Evolutionary conservation across 1,140 invertebrate genomes (phyloP).

Genomic region (Triops longicaudatus): DNA sequence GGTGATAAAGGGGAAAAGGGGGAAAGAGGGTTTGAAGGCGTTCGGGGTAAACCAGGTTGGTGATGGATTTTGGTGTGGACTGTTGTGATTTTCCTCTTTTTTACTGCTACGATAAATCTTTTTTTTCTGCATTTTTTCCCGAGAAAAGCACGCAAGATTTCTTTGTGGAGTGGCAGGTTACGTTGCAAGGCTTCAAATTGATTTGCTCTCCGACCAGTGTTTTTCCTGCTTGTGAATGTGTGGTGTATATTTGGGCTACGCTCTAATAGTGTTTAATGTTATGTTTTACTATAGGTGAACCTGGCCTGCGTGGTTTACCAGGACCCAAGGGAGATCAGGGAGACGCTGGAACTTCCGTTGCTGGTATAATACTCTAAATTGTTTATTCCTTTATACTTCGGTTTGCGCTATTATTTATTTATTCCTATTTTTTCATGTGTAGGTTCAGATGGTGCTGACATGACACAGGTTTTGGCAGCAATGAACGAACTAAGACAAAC

Average conservation of each 20-base stretch:
- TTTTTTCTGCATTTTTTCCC: no score
- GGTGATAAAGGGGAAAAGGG: neutral
- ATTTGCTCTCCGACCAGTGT: neutral
- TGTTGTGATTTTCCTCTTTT: neutral
- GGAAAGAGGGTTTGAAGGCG: neutral
- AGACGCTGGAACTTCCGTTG: neutral
- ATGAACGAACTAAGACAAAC: neutral
- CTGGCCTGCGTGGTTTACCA: neutral
- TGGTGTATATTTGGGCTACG: neutral
- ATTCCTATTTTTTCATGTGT: neutral
- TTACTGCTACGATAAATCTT: neutral
- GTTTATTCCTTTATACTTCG: no score
- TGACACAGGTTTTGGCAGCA: neutral
- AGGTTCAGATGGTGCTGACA: neutral
- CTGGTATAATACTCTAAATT: neutral
- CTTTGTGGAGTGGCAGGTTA: neutral
- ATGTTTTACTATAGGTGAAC: neutral
- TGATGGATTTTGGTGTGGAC: neutral
- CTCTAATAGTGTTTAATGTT: neutral
- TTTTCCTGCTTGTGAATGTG: neutral
- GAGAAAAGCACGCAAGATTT: neutral
- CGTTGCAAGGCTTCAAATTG: neutral
- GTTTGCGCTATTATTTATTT: neutral
- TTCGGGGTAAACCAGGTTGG: constrained; percentile 14
- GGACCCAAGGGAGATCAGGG: neutral